Evolutionary conservation across 1,140 invertebrate species (phyloP).

Genomic region (Drosophila asahinai): DNA sequence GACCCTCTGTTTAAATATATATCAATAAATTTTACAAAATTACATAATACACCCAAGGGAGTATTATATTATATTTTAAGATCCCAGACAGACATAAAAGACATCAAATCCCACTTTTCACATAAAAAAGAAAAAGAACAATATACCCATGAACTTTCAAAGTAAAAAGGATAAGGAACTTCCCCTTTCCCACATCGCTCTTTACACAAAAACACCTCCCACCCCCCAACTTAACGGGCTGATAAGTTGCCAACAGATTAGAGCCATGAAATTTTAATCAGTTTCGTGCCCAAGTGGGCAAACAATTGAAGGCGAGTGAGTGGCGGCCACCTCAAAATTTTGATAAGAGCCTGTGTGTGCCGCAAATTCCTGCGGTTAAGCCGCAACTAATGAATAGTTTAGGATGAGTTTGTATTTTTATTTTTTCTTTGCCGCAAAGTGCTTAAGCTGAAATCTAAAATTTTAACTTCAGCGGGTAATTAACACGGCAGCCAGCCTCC

Average conservation of each 20-base stretch:
- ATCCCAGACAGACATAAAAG: background rate
- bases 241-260: constrained; percentile 57
- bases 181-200: background rate
- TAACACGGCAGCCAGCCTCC: constrained; percentile 17
- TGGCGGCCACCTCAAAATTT: constrained; percentile 50
- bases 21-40: background rate
- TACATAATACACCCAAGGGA: background rate
- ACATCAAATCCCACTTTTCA: background rate
- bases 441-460: constrained; percentile 39
- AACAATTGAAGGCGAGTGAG: constrained; percentile 43
- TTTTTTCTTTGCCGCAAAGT: constrained; percentile 18
- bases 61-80: background rate
- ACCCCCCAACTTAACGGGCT: constrained; percentile 17
- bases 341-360: constrained; percentile 52
- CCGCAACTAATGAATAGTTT: constrained; percentile 51
- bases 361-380: constrained; percentile 62
- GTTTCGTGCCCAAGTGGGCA: constrained; percentile 37
- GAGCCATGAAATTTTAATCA: constrained; percentile 53
- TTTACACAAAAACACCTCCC: constrained; percentile 10
- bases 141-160: constrained; percentile 5
- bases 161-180: constrained; percentile 1
- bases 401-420: background rate
- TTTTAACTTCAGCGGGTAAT: constrained; percentile 25
- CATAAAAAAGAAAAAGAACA: constrained; percentile 8
- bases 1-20: background rate